Percentiles rank a stretch among this genome's conserved stretches.
phyloP scores from a whole-genome alignment of 2,113 vertebrate species.

The Corydoras maculifer region DNA sequence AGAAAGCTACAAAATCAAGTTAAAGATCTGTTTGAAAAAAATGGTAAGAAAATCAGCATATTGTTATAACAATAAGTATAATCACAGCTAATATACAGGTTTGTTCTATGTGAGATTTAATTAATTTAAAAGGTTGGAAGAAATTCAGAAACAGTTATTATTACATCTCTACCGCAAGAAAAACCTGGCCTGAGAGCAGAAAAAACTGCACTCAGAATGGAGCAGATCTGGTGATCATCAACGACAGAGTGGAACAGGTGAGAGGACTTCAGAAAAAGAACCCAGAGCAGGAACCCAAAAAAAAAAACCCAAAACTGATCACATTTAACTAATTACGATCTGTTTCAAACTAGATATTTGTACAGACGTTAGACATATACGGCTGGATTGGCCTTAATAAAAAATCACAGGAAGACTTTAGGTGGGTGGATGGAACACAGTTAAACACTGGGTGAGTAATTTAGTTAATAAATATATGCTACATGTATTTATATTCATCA shows the following conservation, averaged over 20 bases:
- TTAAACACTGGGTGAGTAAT: conserved; percentile 8
- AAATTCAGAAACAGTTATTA: not conserved
- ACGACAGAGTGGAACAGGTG: conserved; percentile 7
- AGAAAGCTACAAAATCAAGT: no score
- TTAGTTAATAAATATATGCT: not conserved
- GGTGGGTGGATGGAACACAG: conserved; percentile 8
- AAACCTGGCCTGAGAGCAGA: not conserved
- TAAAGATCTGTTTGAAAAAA: no score
- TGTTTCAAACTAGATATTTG: not conserved
- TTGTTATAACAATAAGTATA: no score
- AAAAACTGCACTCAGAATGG: conserved; percentile 1
- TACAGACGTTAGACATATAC: not conserved
- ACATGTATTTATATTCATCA: no score
- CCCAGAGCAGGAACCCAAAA: not conserved
- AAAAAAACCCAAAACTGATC: not conserved
- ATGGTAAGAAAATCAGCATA: no score
- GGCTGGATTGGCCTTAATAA: conserved; percentile 11
- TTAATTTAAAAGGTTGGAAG: not conserved
- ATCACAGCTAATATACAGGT: no score
- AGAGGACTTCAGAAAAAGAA: not conserved
- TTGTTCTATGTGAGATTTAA: no score
- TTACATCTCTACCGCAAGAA: not conserved
- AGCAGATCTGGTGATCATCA: conserved; percentile 16
- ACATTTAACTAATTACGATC: not conserved
- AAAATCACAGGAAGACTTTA: conserved; percentile 5